Percentiles rank a stretch among this genome's conserved stretches.
Conservation (phyloP, 1,140 invertebrate genomes). For the Leptopilina clavipes region DNA sequence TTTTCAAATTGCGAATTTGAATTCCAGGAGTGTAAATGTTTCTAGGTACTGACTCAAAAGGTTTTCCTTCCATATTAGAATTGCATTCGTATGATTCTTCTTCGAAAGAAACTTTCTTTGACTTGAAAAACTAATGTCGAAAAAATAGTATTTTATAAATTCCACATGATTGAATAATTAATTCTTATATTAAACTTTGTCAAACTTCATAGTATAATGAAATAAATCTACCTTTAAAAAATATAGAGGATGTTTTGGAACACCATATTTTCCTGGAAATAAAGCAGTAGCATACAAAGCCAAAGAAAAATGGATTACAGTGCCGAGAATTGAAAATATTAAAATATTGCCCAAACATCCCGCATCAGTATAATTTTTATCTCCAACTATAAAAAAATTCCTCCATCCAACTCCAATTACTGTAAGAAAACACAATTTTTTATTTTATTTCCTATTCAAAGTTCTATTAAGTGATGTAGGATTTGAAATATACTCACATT, state of each 20-base stretch:
- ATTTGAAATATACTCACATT: conserved; percentile 49
- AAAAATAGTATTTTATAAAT: neutral
- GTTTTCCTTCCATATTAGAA: conserved; percentile 54
- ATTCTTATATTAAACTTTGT: too few relatives aligned
- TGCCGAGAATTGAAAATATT: conserved; percentile 72
- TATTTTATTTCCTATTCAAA: too few relatives aligned
- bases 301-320: conserved; percentile 69
- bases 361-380: conserved; percentile 75
- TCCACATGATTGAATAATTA: neutral
- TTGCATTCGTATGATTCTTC: conserved; percentile 54
- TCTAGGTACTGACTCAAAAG: conserved; percentile 63
- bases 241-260: conserved; percentile 75
- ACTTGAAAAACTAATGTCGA: conserved; percentile 57
- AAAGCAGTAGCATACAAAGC: conserved; percentile 76
- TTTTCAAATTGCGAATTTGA: conserved; percentile 68
- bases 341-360: conserved; percentile 70
- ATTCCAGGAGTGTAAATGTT: conserved; percentile 63
- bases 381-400: conserved; percentile 67
- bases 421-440: too few relatives aligned
- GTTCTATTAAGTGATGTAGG: conserved; percentile 42
- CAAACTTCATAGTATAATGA: neutral
- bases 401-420: neutral
- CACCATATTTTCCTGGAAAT: conserved; percentile 75
- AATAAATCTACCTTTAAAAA: conserved; percentile 69
- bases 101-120: conserved; percentile 63